These are phyloP conservation scores for Odobenus rosmarus DNA, from an alignment of 2,113 vertebrate genomes.

Conservation along the genomic window DNA sequence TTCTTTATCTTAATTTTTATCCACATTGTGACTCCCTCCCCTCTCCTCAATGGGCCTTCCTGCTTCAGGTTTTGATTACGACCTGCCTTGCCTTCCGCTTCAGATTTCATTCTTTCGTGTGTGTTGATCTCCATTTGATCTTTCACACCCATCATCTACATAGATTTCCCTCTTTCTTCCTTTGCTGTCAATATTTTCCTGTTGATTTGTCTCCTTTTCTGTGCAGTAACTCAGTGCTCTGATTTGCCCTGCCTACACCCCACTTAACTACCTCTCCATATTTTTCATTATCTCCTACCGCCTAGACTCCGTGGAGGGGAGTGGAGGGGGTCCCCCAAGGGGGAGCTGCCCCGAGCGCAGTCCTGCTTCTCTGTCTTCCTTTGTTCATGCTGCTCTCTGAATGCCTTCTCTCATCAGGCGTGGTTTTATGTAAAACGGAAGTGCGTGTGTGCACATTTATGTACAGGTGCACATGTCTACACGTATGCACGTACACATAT, in stretches of 20 bases:
- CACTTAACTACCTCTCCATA: not conserved
- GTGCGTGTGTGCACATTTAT: not conserved
- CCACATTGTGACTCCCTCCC: not conserved
- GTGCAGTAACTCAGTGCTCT: not conserved
- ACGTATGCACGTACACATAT: not conserved
- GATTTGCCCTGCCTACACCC: not conserved
- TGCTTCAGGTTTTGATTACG: not conserved
- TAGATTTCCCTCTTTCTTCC: not conserved
- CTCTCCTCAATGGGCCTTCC: not conserved
- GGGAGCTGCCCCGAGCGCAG: not conserved
- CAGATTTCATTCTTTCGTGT: not conserved
- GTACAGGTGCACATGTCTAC: not conserved
- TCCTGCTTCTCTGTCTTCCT: not conserved
- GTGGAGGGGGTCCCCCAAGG: too few species aligned
- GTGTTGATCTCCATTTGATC: not conserved
- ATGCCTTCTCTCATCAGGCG: not conserved
- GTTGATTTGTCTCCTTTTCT: conserved; percentile 7
- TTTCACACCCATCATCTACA: not conserved
- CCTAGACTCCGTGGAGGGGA: not conserved
- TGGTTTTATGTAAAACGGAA: not conserved
- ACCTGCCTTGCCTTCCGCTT: not conserved
- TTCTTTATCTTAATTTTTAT: not conserved
- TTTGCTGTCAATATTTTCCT: not conserved
- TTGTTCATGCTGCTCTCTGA: not conserved
- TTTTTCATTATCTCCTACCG: not conserved